phyloP scores from a whole-genome alignment of 2,888 invertebrate genomes.

The Zeuzera pyrina region DNA sequence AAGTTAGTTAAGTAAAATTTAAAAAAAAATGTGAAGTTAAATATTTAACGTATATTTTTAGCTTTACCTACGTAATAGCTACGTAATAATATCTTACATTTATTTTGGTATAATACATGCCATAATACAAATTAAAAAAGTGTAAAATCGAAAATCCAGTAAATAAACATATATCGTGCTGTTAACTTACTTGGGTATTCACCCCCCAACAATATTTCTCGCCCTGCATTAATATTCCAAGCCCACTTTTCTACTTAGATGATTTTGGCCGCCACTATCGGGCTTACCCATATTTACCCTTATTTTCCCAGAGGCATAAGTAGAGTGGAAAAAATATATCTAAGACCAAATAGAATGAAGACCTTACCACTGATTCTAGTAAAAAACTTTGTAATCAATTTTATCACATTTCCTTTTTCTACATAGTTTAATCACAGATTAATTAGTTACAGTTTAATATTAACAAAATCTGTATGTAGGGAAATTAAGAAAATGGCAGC shows the following conservation, averaged over 20 bases:
- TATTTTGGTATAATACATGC: no score
- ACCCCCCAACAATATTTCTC: slow-evolving; percentile 5
- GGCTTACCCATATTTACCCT: slow-evolving; percentile 6
- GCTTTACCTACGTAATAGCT: no score
- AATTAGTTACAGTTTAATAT: no score
- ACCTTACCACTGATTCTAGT: slow-evolving; percentile 2
- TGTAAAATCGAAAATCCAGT: slow-evolving; percentile 2
- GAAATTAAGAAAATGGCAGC: no score
- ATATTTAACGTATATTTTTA: no score
- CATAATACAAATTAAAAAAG: not conserved
- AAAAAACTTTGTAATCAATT: no score
- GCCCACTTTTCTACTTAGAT: slow-evolving; percentile 15
- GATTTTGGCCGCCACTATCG: slow-evolving; percentile 11
- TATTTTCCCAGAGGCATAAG: slow-evolving; percentile 8
- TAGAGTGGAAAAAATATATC: slow-evolving; percentile 9
- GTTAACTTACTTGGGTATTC: not conserved
- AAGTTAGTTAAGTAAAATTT: no score
- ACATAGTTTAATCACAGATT: no score
- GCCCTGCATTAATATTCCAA: slow-evolving; percentile 13
- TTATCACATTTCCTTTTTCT: no score
- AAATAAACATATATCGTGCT: slow-evolving; percentile 4
- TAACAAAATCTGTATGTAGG: no score
- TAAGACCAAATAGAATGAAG: slow-evolving; percentile 1
- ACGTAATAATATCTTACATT: no score
- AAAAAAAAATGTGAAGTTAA: no score